Base-by-base conservation (phyloP, 2,888 invertebrate genomes). In the Ferdinandea cuprea region DNA sequence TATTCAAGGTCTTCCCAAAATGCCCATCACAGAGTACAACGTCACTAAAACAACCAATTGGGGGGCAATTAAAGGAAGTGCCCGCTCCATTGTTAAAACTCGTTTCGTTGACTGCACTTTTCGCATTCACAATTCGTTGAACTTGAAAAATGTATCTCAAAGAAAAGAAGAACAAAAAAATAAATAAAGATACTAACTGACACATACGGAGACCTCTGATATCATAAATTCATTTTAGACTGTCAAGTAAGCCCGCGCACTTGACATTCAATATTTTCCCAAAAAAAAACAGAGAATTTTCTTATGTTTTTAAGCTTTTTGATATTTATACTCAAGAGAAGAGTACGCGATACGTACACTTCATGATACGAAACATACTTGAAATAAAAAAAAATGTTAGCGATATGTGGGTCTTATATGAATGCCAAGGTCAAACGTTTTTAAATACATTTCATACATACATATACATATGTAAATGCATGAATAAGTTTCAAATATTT, bases 1-100 rank as follows among this genome's bases (percentile, higher is more conserved):
- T 42, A 68, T 77, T 79, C 73, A 79, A 79, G 79, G 79, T 61
- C 74, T 61, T 46, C 17, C 19, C 54, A 30, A 25, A 42, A 54
- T n/a, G 40, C 25, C 56, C 32, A 40, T 9, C 28, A 44, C n/a
- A n/a, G 19, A 42, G 59, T 68, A 30, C 79, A 79, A 65, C 54
- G 79, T 68, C 72, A 58, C 25, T 54, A 0, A 7, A 13, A 40
- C 5, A 15, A 46, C 25, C 28, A 35, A 35, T 37, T 44, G 48
- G 35, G 21, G 48, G 35, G 21, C 66, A 66, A 54, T 79, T 61
- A 74, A 79, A 68, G 61, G 68, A 73, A 63, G 25, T 52, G 66
- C 30, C 9, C 28, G 66, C 37, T 13, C 32, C 37, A 66, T 66
- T 79, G 58, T 56, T 46, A 2, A 25, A 72, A 73, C 37, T 40